Base-by-base conservation (phyloP, 2,797 vertebrate genomes). In the Megalops cyprinoides region DNA sequence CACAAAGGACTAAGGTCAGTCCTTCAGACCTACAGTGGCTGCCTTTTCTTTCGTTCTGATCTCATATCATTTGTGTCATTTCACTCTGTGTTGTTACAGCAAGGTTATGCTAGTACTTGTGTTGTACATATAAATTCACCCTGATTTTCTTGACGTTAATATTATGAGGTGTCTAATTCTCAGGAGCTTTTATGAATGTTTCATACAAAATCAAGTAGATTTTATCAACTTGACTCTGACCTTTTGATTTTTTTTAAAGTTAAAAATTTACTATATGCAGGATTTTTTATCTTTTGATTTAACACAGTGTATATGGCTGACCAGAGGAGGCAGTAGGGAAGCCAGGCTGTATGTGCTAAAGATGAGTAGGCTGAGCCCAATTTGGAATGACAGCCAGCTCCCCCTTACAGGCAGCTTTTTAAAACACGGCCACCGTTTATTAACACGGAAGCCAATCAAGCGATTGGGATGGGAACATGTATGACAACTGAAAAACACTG, bases 41-140 rank as follows among this genome's bases (percentile, higher is more conserved):
- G n/a, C n/a, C n/a, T n/a, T n/a, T n/a, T n/a, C n/a, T 37, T 62
- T 39, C 34, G 65, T 75, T 79, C n/a, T 82, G 28, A 53, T 79
- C 49, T 46, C 46, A 69, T n/a, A n/a, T n/a, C n/a, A n/a, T n/a
- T n/a, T n/a, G n/a, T n/a, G n/a, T n/a, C n/a, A n/a, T n/a, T n/a
- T n/a, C n/a, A n/a, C n/a, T n/a, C n/a, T n/a, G n/a, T n/a, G n/a
- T n/a, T n/a, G n/a, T n/a, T n/a, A n/a, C n/a, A n/a, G n/a, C n/a
- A n/a, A n/a, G n/a, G n/a, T n/a, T n/a, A n/a, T n/a, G 46, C 46
- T 4, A 48, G 46, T 10, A 48, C 46, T 48, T 48, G 46, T 4
- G 10, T 4, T 48, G 46, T 48, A 48, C 46, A 48, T 48, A 48
- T 48, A 48, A n/a, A n/a, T n/a, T n/a, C n/a, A n/a, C n/a, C n/a